Evolutionary conservation across 2,113 vertebrate genomes (phyloP).

Genomic region (Rynchops niger): DNA sequence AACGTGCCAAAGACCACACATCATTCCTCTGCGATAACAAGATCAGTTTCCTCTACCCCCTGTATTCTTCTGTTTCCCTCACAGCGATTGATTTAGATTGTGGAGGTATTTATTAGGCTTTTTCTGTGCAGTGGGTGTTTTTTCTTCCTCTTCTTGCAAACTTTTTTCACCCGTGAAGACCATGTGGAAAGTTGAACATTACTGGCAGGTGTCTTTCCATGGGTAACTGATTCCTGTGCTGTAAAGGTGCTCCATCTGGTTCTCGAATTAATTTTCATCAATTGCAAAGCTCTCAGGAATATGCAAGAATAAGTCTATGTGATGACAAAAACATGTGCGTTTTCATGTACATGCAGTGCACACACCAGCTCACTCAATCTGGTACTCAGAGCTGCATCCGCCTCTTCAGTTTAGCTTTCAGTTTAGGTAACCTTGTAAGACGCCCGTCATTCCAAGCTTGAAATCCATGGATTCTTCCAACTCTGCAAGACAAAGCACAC

Average conservation of each 20-base stretch:
- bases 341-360: background rate
- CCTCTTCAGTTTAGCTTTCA: background rate
- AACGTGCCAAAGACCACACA: background rate
- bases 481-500: slow-evolving; percentile 67
- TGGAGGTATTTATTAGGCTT: slow-evolving; percentile 59
- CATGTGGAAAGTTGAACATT: slow-evolving; percentile 45
- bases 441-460: background rate
- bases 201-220: slow-evolving; percentile 51
- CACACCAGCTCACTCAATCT: background rate
- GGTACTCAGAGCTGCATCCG: slow-evolving; percentile 25
- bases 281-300: slow-evolving; percentile 52
- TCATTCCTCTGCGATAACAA: background rate
- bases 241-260: slow-evolving; percentile 65
- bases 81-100: slow-evolving; percentile 6
- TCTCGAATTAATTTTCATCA: slow-evolving; percentile 71
- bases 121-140: slow-evolving; percentile 1
- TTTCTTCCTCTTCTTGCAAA: slow-evolving; percentile 72
- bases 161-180: slow-evolving; percentile 65
- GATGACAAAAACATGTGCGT: background rate
- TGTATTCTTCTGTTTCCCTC: background rate
- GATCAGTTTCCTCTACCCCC: background rate
- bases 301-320: slow-evolving; percentile 16
- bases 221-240: slow-evolving; percentile 46
- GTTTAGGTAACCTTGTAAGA: slow-evolving; percentile 1
- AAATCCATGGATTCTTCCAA: slow-evolving; percentile 44